A percentile compares a stretch with the other conserved stretches of the same genome.
phyloP scores from a whole-genome alignment of 2,113 vertebrate species.

The Chaetorhynchus papuensis region DNA sequence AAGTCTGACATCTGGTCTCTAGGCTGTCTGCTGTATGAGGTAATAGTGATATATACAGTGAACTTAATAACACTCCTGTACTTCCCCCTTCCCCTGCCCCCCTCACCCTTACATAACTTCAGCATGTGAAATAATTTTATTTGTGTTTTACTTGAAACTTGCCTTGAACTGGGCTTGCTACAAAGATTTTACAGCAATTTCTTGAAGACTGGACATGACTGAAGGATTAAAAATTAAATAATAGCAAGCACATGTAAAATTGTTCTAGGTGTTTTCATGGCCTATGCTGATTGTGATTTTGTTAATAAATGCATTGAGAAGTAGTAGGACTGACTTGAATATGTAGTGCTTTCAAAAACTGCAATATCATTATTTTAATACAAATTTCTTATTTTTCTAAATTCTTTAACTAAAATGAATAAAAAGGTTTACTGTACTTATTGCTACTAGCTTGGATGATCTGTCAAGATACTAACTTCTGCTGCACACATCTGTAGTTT shows the following conservation, averaged over 20 bases:
- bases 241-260: neutral
- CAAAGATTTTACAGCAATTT: neutral
- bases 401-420: neutral
- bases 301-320: neutral
- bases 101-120: neutral
- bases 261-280: neutral
- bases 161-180: neutral
- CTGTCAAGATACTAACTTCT: neutral
- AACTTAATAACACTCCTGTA: neutral
- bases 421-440: neutral
- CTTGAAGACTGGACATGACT: neutral
- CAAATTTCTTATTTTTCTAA: neutral
- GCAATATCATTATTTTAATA: neutral
- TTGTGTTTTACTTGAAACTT: neutral
- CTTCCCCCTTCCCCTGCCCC: neutral
- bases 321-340: neutral
- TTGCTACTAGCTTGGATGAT: neutral
- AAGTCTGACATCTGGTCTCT: conserved; percentile 87
- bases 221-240: neutral
- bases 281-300: neutral
- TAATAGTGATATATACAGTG: conserved; percentile 50
- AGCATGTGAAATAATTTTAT: neutral
- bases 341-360: neutral
- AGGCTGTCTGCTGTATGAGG: conserved; percentile 80
- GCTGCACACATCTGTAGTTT: neutral